Conservation (phyloP, 1,140 invertebrate species). For the Trachymyrmex septentrionalis region DNA sequence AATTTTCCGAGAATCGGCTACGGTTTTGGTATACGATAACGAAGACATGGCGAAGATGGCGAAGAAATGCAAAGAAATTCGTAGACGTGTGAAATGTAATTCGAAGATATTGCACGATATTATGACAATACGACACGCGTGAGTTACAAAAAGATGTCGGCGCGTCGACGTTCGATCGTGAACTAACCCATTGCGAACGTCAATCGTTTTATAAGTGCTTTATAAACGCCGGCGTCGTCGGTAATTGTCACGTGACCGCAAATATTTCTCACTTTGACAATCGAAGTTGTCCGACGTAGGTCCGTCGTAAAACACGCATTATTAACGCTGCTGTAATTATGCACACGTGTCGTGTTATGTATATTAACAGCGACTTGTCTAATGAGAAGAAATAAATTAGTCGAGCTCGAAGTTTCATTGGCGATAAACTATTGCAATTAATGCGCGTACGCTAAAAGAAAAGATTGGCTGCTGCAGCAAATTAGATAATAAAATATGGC, state of each 20-base stretch:
- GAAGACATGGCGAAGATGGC: background rate
- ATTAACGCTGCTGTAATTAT: background rate
- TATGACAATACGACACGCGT: background rate
- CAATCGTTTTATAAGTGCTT: constrained; percentile 50
- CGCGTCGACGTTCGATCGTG: constrained; percentile 31
- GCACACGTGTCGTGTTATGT: background rate
- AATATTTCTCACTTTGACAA: constrained; percentile 23
- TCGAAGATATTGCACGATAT: background rate
- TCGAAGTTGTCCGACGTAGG: constrained; percentile 22
- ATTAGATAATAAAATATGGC: too few relatives aligned
- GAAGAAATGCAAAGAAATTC: background rate
- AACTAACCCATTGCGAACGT: constrained; percentile 58
- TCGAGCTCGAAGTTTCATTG: background rate
- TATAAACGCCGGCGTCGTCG: constrained; percentile 55
- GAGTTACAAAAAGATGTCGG: constrained; percentile 5
- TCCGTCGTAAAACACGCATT: background rate
- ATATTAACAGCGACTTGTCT: background rate
- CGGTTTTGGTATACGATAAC: background rate
- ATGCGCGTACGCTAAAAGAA: background rate
- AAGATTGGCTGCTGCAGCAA: too few relatives aligned
- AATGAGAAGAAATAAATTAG: background rate
- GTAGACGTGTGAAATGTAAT: constrained; percentile 2
- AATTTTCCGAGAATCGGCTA: background rate
- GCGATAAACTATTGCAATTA: background rate
- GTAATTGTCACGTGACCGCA: constrained; percentile 54